Evolutionary conservation across 2,888 invertebrate genomes (phyloP), one percentile per base, ranked within the genome.

Genomic region (Coelinius sp.): DNA sequence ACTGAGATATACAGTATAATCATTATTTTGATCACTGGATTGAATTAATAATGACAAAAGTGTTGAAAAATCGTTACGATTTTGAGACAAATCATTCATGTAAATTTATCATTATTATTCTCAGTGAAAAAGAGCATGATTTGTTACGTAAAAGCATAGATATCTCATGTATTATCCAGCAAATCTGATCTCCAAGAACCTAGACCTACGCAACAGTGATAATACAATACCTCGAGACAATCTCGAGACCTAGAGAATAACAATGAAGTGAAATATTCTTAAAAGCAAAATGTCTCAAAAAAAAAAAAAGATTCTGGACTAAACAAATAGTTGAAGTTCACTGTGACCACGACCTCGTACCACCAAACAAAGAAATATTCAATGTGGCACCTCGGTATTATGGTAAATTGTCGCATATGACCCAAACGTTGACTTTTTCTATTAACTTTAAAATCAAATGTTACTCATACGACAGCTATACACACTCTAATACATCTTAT

Each of bases 371-470:
- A 82, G 80, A 78, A 71, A 77, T 73, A 76, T 80, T 80, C 79
- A 82, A 81, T 80, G 75, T 79, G 75, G 77, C 72, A 76, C 71
- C 77, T 75, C 75, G 67, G 75, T 64, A 67, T 73, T 76, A 80
- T 79, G 80, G 66, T 77, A 79, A 79, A 77, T 63, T 68, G 71
- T 73, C 71, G 69, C 38, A 71, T 75, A 77, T 83, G 82, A 84
- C 84, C 82, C 79, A 80, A 82, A 77, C 82, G 78, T 79, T 81
- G 80, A 82, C 79, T 79, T 76, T 73, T 75, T 81, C 76, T 79
- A 78, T 79, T 79, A 77, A 76, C 74, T 76, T 74, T 41, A 24
- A 63, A 10, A 63, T 20, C 4, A 63, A 63, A 25, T 10, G 41
- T 38, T 12, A 63, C 41, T 31, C 31, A 53, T 25, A 53, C 25